Evolutionary conservation across 2,888 invertebrate species (phyloP).

Genomic region (Helleia helle): DNA sequence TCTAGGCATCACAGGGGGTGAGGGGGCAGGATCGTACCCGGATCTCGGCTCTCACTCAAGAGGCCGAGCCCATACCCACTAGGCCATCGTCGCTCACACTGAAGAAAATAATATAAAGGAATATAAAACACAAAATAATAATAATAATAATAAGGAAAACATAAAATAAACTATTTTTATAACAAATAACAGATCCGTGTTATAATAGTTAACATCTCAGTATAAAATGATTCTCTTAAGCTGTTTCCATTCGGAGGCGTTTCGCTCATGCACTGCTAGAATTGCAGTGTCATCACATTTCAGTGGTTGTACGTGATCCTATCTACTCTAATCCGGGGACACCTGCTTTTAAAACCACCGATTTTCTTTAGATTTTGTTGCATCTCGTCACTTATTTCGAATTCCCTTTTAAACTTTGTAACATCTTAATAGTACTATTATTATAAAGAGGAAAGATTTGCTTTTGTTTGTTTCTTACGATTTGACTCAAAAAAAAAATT

Average conservation of each 20-base stretch:
- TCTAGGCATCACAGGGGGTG: too few species aligned
- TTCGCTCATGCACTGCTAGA: constrained; percentile 38
- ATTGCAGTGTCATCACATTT: constrained; percentile 67
- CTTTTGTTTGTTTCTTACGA: too few species aligned
- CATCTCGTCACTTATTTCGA: constrained; percentile 13
- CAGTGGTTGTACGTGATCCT: constrained; percentile 58
- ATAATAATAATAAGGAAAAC: not conserved
- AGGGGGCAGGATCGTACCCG: too few species aligned
- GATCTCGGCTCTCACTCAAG: too few species aligned
- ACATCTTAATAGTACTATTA: too few species aligned
- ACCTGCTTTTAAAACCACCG: constrained; percentile 52
- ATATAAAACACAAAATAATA: too few species aligned
- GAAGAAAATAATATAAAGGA: too few species aligned
- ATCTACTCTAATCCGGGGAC: constrained; percentile 61
- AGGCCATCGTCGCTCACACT: too few species aligned
- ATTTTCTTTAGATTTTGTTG: constrained; percentile 11
- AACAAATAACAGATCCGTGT: not conserved
- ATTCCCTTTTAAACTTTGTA: not conserved
- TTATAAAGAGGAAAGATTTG: too few species aligned
- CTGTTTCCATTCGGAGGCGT: constrained; percentile 36
- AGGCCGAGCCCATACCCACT: too few species aligned
- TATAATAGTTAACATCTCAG: constrained; percentile 15
- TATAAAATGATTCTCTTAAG: constrained; percentile 22
- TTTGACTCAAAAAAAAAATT: too few species aligned
- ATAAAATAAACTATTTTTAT: not conserved